phyloP scores from a whole-genome alignment of 1,140 invertebrate species.

The Hesperophylax magnus region DNA sequence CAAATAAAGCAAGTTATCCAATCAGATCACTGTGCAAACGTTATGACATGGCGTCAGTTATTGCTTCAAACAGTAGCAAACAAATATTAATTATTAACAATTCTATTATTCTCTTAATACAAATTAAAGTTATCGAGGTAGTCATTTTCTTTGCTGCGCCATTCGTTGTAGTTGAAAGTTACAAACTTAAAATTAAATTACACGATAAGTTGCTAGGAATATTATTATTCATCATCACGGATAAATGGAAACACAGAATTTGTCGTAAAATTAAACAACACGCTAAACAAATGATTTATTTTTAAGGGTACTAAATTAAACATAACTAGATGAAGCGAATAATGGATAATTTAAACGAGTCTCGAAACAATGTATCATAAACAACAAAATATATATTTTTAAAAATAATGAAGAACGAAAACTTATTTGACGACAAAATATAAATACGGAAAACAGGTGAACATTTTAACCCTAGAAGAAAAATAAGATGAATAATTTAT shows the following conservation, averaged over 20 bases:
- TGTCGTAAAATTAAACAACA: no score
- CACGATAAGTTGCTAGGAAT: background rate
- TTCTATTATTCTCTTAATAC: constrained; percentile 9
- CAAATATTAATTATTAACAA: constrained; percentile 5
- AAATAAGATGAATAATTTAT: background rate
- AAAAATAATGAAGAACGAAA: no score
- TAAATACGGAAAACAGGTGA: background rate
- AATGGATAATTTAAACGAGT: background rate
- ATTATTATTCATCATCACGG: background rate
- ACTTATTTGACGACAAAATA: background rate
- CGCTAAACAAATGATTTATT: no score
- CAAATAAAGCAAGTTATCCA: background rate
- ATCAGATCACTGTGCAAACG: background rate
- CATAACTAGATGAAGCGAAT: background rate
- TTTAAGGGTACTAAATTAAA: background rate
- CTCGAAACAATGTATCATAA: background rate
- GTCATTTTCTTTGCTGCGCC: constrained; percentile 32
- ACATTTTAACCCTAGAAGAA: background rate
- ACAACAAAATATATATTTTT: no score
- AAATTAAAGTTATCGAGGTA: constrained; percentile 21
- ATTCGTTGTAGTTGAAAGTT: constrained; percentile 28
- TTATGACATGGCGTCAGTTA: background rate
- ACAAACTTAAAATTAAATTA: constrained; percentile 6
- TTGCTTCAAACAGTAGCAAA: background rate
- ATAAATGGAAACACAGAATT: background rate